A percentile compares a stretch with the other conserved stretches of the same genome.
These are phyloP conservation scores for Camptogramma bilineatum DNA, from an alignment of 2,888 invertebrate genomes.

Conservation along the genomic window DNA sequence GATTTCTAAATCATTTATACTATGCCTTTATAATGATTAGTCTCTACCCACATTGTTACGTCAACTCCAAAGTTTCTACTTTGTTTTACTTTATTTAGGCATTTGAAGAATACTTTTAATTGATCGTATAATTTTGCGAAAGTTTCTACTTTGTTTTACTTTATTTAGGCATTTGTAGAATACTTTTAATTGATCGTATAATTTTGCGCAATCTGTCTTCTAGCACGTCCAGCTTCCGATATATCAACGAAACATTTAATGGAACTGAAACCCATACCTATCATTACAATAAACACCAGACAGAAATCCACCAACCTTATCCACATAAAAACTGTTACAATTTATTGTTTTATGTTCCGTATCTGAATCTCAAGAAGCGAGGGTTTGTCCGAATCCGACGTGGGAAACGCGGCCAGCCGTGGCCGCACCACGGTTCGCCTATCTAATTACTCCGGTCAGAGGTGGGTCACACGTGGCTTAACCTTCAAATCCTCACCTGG, in stretches of 20 bases:
- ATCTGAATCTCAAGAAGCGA: conserved; percentile 58
- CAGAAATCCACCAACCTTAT: conserved; percentile 35
- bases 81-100: background rate
- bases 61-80: background rate
- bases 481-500: conserved; percentile 32
- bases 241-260: conserved; percentile 24
- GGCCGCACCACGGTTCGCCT: conserved; percentile 63
- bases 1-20: conserved; percentile 22
- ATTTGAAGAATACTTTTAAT: background rate
- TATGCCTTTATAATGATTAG: conserved; percentile 4
- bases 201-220: background rate
- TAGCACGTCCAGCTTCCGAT: conserved; percentile 1
- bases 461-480: conserved; percentile 52
- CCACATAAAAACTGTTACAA: conserved; percentile 46
- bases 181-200: background rate
- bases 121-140: background rate
- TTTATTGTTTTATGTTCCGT: conserved; percentile 42
- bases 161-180: too few relatives aligned
- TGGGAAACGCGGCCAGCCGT: conserved; percentile 66
- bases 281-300: conserved; percentile 31
- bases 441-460: conserved; percentile 77
- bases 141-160: too few relatives aligned
- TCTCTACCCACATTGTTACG: background rate
- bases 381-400: conserved; percentile 55
- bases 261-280: conserved; percentile 27